phyloP scores from a whole-genome alignment of 2,888 invertebrate genomes.

The Drosophila ochracea region DNA sequence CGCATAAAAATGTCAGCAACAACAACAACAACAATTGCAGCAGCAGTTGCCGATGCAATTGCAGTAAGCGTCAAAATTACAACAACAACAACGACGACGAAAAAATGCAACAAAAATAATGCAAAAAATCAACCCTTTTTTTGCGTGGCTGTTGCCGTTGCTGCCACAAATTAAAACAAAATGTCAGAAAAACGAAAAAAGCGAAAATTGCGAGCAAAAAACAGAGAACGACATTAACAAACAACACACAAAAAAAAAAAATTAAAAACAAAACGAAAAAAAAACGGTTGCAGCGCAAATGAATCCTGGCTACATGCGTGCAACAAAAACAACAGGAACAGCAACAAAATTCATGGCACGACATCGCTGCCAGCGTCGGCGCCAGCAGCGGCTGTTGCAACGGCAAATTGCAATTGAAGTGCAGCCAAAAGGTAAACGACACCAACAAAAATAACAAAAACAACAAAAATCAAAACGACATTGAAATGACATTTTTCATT shows the following conservation, averaged over 20 bases:
- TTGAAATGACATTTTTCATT: conserved; percentile 83
- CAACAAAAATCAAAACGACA: conserved; percentile 72
- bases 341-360: conserved; percentile 36
- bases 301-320: conserved; percentile 75
- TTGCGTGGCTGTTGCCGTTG: conserved; percentile 42
- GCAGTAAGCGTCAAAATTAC: conserved; percentile 73
- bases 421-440: conserved; percentile 82
- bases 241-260: conserved; percentile 28
- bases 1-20: conserved; percentile 66
- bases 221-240: conserved; percentile 48
- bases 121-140: conserved; percentile 77
- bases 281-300: conserved; percentile 63
- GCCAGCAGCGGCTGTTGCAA: conserved; percentile 54
- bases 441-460: conserved; percentile 53
- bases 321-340: conserved; percentile 51
- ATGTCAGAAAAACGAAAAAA: conserved; percentile 71
- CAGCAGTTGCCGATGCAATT: conserved; percentile 66
- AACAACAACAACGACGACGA: conserved; percentile 49
- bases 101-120: conserved; percentile 59
- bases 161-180: conserved; percentile 82
- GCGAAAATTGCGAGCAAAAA: conserved; percentile 58
- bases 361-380: conserved; percentile 32
- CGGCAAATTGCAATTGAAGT: conserved; percentile 77
- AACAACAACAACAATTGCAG: conserved; percentile 15
- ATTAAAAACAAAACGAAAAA: conserved; percentile 27